These are phyloP conservation scores for Cyprinus carpio DNA, from an alignment of 2,113 vertebrate genomes.

Conservation along the genomic window DNA sequence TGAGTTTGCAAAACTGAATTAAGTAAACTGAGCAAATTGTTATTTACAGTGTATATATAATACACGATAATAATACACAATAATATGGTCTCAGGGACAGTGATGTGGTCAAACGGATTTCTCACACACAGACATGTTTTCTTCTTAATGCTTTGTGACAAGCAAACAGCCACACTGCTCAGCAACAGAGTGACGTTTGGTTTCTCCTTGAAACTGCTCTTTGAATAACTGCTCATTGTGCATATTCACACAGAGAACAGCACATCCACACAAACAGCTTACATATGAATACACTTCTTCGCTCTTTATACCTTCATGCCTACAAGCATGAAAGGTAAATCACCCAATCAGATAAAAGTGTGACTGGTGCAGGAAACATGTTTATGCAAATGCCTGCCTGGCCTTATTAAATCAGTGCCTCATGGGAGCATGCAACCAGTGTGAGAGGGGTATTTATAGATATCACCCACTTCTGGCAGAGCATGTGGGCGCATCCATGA, in stretches of 20 bases:
- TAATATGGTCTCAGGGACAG: neutral
- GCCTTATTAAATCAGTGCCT: conserved; percentile 49
- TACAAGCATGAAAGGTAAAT: conserved; percentile 27
- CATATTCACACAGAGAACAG: conserved; percentile 38
- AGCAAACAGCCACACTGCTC: conserved; percentile 18
- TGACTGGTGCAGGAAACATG: conserved; percentile 18
- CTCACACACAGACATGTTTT: neutral
- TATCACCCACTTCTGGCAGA: conserved; percentile 50
- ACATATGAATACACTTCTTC: conserved; percentile 12
- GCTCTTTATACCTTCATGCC: conserved; percentile 64
- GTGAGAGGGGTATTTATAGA: conserved; percentile 53
- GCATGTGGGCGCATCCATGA: conserved; percentile 37
- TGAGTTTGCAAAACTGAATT: no score
- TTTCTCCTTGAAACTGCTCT: conserved; percentile 42
- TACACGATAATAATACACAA: no score
- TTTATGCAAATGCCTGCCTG: conserved; percentile 51
- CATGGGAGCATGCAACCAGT: conserved; percentile 35
- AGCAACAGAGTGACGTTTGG: conserved; percentile 34
- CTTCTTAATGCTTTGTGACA: conserved; percentile 42
- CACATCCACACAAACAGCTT: conserved; percentile 55
- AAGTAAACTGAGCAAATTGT: no score
- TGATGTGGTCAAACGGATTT: neutral
- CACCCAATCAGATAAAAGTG: conserved; percentile 53
- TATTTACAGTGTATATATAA: no score
- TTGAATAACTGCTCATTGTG: conserved; percentile 29